Percentiles rank a stretch among this genome's conserved stretches.
Conservation (phyloP, 2,888 invertebrate genomes). For the Nomada fucata region DNA sequence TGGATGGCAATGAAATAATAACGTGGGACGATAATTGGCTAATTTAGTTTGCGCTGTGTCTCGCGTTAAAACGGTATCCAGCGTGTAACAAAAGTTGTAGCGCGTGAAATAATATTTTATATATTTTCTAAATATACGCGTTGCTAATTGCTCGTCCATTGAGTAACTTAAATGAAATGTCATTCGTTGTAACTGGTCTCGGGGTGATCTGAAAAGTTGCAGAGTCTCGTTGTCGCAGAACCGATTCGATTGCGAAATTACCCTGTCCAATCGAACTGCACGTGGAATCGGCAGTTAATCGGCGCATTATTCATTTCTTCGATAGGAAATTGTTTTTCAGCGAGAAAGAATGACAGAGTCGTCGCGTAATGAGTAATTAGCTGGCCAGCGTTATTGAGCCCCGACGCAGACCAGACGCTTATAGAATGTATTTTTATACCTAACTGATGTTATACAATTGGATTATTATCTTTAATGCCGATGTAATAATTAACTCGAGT, state of each 20-base stretch:
- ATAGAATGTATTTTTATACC: too few species aligned
- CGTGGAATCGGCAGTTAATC: background rate
- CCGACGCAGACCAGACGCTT: too few species aligned
- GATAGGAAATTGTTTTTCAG: background rate
- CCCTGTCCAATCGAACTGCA: background rate
- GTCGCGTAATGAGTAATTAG: background rate
- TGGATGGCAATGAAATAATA: slow-evolving; percentile 10
- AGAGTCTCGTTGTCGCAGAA: background rate
- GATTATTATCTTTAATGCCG: background rate
- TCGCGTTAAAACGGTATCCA: background rate
- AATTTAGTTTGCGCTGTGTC: background rate
- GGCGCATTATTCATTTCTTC: background rate
- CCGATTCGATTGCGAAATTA: background rate
- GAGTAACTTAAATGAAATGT: slow-evolving; percentile 2
- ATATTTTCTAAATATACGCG: background rate
- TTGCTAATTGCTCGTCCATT: background rate
- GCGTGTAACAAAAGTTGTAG: background rate
- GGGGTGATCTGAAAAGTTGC: background rate
- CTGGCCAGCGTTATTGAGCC: too few species aligned
- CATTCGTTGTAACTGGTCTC: background rate
- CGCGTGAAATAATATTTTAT: background rate
- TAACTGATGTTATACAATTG: background rate
- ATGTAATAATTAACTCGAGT: too few species aligned
- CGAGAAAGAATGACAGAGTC: background rate
- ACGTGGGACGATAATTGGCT: background rate